These are phyloP conservation scores for Chascanopsetta lugubris DNA, from an alignment of 2,113 vertebrate species.

Conservation along the genomic window DNA sequence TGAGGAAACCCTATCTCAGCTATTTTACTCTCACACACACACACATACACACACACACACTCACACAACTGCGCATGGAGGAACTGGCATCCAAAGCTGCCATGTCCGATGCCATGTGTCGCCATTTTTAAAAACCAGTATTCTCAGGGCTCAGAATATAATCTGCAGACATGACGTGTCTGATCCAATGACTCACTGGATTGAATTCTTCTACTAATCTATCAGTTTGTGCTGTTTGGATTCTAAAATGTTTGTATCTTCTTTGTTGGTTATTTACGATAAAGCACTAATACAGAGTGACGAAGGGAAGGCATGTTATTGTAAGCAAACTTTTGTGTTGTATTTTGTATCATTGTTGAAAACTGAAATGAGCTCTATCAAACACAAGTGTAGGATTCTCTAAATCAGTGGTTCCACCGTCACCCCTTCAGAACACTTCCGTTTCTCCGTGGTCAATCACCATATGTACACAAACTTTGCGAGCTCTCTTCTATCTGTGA, in stretches of 20 bases:
- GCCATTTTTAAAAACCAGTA: slow-evolving; percentile 41
- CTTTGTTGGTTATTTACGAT: neutral
- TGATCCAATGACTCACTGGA: slow-evolving; percentile 2
- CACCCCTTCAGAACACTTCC: no score
- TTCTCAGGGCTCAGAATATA: slow-evolving; percentile 20
- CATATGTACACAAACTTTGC: no score
- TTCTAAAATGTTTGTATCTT: neutral
- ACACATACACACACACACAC: slow-evolving; percentile 53
- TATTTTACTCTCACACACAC: slow-evolving; percentile 68
- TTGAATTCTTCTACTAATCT: slow-evolving; percentile 14
- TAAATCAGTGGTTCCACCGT: no score
- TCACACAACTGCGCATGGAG: slow-evolving; percentile 42
- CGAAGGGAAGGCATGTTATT: no score
- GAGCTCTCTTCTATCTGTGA: no score
- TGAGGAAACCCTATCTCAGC: slow-evolving; percentile 82
- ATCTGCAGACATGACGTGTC: slow-evolving; percentile 19
- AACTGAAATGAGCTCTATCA: no score
- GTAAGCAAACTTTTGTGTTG: no score
- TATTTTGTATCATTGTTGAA: no score
- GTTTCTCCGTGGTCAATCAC: no score
- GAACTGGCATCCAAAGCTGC: slow-evolving; percentile 26
- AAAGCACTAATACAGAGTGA: no score
- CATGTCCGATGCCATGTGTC: slow-evolving; percentile 21
- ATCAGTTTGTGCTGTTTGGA: neutral
- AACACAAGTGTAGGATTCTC: no score